These are phyloP conservation scores for Ditylenchus dipsaci DNA, from an alignment of 1,140 invertebrate genomes.

Conservation along the genomic window DNA sequence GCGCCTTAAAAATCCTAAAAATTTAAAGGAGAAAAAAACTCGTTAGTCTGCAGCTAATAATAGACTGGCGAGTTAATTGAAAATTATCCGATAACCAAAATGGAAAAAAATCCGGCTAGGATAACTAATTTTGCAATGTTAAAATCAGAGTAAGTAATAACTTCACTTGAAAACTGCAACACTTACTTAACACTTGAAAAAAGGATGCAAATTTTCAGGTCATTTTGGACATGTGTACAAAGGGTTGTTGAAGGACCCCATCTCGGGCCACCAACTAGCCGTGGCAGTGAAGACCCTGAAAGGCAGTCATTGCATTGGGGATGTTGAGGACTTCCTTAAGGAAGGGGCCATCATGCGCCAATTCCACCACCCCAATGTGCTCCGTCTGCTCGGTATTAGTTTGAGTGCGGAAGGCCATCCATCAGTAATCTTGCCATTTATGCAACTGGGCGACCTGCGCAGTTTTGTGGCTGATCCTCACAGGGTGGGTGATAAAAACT, in stretches of 20 bases:
- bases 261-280: constrained; percentile 19
- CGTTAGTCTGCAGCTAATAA: too few relatives aligned
- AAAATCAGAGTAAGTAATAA: too few relatives aligned
- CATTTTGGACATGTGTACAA: constrained; percentile 30
- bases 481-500: constrained; percentile 31
- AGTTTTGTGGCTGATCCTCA: constrained; percentile 49
- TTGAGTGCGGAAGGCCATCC: constrained; percentile 24
- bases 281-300: constrained; percentile 29
- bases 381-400: constrained; percentile 4
- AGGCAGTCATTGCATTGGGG: background rate
- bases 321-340: constrained; percentile 50
- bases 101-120: too few relatives aligned
- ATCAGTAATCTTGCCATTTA: constrained; percentile 54
- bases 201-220: constrained; percentile 18
- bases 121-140: too few relatives aligned
- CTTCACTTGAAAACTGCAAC: too few relatives aligned
- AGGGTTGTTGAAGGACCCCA: constrained; percentile 19
- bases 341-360: constrained; percentile 54
- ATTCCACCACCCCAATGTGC: constrained; percentile 52
- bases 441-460: constrained; percentile 50
- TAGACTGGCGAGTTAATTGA: too few relatives aligned
- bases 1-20: too few relatives aligned
- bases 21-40: too few relatives aligned
- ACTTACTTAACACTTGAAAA: too few relatives aligned
- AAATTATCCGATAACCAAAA: too few relatives aligned